Evolutionary conservation across 2,888 invertebrate species (phyloP), one percentile per base, ranked within the genome.

Genomic region (Petrolisthes cinctipes): DNA sequence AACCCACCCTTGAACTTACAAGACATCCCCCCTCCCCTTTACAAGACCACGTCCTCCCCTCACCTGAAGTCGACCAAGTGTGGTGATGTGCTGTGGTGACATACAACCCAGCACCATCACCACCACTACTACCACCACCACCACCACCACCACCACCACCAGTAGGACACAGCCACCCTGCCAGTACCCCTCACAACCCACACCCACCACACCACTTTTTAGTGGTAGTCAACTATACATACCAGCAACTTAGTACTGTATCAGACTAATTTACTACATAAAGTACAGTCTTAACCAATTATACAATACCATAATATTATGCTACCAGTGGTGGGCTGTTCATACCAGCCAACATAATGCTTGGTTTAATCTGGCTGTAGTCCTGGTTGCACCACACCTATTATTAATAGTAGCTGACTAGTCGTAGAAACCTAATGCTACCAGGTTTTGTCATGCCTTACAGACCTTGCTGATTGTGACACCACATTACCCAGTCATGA

Each of bases 61-160:
- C 54, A 57, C 79, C 85, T 54, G 79, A 85, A 79, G 79, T 79
- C 54, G 85, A 85, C 85, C 79, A 76, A 85, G 61, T 76, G 76
- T 76, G 80, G 61, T n/a, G 56, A 14, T 17, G 61, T 14, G 11
- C 11, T 14, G 61, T n/a, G 78, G 81, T 86, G 85, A 80, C 73
- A 81, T 81, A 71, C 53, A 57, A 14, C 51, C 53, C 56, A 4
- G 7, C 68, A 4, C 61, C 66, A 17, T 53, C 66, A 11, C 76
- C 82, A 82, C 86, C 81, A 54, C 76, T 76, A 82, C 86, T 76
- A 54, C 57, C 56, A 73, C 82, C 71, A 57, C 61, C 84, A 78
- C 56, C 85, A 86, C 82, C 75, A 76, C 54, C 75, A n/a, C 81
- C 51, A 5, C 57, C 79, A n/a, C 56, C 57, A 37, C 81, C 56